Evolutionary conservation across 1,140 invertebrate species (phyloP).

Genomic region (Tetramorium parvispinum): DNA sequence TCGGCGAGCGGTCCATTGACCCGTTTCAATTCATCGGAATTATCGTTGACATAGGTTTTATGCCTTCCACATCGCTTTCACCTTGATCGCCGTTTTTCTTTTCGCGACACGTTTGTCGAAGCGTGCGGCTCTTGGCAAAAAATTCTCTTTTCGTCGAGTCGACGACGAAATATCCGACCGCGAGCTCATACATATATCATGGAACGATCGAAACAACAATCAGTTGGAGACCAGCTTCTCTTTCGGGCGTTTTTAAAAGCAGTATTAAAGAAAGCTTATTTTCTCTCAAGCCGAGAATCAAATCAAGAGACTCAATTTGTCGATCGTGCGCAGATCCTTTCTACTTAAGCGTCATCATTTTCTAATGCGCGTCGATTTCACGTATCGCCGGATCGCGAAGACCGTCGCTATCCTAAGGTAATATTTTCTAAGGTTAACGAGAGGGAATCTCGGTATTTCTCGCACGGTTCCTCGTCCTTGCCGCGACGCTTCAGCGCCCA

Average conservation of each 20-base stretch:
- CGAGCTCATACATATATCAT: neutral
- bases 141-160: neutral
- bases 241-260: neutral
- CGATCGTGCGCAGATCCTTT: neutral
- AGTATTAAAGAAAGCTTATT: neutral
- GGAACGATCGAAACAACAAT: neutral
- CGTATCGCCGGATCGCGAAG: neutral
- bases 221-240: neutral
- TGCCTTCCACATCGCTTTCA: conserved; percentile 60
- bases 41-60: conserved; percentile 46
- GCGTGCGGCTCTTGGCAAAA: neutral
- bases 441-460: conserved; percentile 17
- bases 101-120: neutral
- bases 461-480: conserved; percentile 9
- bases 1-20: conserved; percentile 60
- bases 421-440: conserved; percentile 10
- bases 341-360: neutral
- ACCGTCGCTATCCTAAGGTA: neutral
- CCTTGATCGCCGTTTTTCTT: conserved; percentile 62
- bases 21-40: conserved; percentile 60
- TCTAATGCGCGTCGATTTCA: neutral
- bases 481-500: neutral
- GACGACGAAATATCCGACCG: neutral
- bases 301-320: neutral
- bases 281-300: neutral